phyloP scores from a whole-genome alignment of 2,113 vertebrate genomes.

The cat (Felis catus) region F.catus_Fca126_mat1.0 CM031413.1:102155001-102155500 shows the following conservation, averaged over 20 bases:
- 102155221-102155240: neutral
- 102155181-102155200: neutral
- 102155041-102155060: neutral
- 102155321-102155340: too few species aligned
- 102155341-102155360: too few species aligned
- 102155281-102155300: too few species aligned
- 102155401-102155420: too few species aligned
- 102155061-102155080: neutral
- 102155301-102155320: too few species aligned
- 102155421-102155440: too few species aligned
- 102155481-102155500: neutral
- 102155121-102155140: neutral
- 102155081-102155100: neutral
- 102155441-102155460: neutral
- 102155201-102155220: neutral
- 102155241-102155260: too few species aligned
- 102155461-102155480: neutral
- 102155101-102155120: neutral
- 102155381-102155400: too few species aligned
- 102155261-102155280: too few species aligned
- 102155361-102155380: too few species aligned
- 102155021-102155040: neutral
- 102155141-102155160: neutral
- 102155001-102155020: neutral
- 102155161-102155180: slow-evolving; percentile 21